Evolutionary conservation across 2,113 vertebrate species (phyloP).

Genomic region (Casuarius casuarius): DNA sequence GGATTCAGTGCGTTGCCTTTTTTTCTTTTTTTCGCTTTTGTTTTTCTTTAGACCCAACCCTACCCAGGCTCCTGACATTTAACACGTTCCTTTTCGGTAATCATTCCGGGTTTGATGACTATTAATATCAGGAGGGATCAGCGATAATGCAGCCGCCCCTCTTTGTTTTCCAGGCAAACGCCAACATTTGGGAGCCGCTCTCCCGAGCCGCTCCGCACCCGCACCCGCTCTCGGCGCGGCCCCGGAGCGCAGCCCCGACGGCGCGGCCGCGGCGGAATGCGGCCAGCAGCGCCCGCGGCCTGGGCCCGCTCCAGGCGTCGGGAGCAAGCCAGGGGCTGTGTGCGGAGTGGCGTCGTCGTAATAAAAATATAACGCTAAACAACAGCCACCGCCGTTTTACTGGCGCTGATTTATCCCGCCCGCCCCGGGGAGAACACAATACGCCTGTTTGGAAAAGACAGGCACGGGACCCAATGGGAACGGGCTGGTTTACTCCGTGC

Average conservation of each 20-base stretch:
- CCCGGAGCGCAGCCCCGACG: neutral
- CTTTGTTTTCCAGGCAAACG: slow-evolving; percentile 20
- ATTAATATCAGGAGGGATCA: slow-evolving; percentile 57
- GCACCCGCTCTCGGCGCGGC: neutral
- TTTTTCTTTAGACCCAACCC: neutral
- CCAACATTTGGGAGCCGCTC: neutral
- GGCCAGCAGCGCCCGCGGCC: neutral
- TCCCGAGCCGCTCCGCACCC: neutral
- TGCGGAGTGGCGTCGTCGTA: neutral
- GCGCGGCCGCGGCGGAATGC: neutral
- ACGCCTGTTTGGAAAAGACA: neutral
- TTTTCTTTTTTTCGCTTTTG: neutral
- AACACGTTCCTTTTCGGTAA: slow-evolving; percentile 61
- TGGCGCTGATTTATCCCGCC: neutral
- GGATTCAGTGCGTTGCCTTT: slow-evolving; percentile 81
- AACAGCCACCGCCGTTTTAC: neutral
- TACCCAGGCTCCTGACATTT: slow-evolving; percentile 56
- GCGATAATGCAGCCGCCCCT: neutral
- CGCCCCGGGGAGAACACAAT: neutral
- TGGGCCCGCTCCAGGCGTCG: neutral
- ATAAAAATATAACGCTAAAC: neutral
- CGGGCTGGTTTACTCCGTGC: neutral
- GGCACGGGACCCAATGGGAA: neutral
- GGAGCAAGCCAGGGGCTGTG: neutral
- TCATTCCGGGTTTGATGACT: slow-evolving; percentile 48